A percentile compares a stretch with the other conserved stretches of the same genome.
Conservation (phyloP, 1,140 invertebrate genomes). For the Antheraea mylitta region DNA sequence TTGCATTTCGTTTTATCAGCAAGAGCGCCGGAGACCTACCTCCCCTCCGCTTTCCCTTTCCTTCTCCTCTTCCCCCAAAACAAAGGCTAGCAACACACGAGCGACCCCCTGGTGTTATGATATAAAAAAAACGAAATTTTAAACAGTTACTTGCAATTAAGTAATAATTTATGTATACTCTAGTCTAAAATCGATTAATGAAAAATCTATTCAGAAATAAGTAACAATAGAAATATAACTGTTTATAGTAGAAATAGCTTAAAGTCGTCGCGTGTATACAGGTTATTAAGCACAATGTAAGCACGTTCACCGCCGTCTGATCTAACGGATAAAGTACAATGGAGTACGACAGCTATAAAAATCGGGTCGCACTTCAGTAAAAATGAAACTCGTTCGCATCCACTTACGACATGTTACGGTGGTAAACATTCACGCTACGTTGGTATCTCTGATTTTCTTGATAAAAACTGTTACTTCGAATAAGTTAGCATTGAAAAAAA, state of each 20-base stretch:
- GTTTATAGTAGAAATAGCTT: neutral
- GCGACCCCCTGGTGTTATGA: no score
- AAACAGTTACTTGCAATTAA: no score
- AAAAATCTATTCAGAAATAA: neutral
- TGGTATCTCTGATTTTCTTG: neutral
- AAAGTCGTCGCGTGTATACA: neutral
- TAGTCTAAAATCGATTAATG: no score
- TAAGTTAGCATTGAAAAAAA: no score
- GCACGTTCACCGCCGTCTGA: neutral
- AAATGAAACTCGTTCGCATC: neutral
- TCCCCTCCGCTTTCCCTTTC: no score
- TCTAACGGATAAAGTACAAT: neutral
- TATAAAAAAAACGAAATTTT: no score
- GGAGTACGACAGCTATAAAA: neutral
- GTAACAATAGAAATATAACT: neutral
- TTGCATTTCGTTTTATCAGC: no score
- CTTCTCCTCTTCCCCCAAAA: no score
- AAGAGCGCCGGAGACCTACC: no score
- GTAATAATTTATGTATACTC: no score
- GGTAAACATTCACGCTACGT: neutral
- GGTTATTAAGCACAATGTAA: constrained; percentile 3
- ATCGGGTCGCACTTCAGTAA: neutral
- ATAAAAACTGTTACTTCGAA: no score
- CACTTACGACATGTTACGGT: neutral
- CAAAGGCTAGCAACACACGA: no score